phyloP scores from a whole-genome alignment of 1,140 invertebrate genomes.

The Euschistus heros region DNA sequence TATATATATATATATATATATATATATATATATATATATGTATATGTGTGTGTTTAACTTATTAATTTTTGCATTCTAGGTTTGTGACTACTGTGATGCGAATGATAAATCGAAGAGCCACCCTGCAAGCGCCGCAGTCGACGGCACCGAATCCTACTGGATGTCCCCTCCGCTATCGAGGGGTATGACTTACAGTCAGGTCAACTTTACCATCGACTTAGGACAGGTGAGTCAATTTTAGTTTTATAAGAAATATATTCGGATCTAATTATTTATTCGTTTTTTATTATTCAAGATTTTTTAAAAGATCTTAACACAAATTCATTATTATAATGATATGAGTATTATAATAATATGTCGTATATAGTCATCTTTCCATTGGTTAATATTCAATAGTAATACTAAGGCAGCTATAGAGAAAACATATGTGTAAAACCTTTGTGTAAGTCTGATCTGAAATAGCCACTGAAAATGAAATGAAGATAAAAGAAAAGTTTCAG shows the following conservation, averaged over 20 bases:
- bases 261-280: too few species aligned
- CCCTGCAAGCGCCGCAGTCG: constrained; percentile 82
- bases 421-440: too few species aligned
- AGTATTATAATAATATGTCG: too few species aligned
- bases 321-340: too few species aligned
- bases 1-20: constrained; percentile 1
- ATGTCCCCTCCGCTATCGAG: constrained; percentile 94
- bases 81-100: constrained; percentile 86
- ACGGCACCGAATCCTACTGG: constrained; percentile 94
- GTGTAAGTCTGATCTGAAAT: too few species aligned
- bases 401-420: too few species aligned
- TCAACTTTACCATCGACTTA: constrained; percentile 94
- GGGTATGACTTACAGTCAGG: constrained; percentile 91
- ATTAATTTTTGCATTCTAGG: constrained; percentile 45
- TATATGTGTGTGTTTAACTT: not conserved
- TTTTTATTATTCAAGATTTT: too few species aligned
- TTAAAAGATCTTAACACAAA: too few species aligned
- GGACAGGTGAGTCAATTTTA: constrained; percentile 60
- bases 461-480: too few species aligned
- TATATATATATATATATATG: not conserved
- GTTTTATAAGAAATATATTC: not conserved
- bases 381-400: too few species aligned
- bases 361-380: too few species aligned
- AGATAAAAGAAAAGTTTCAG: too few species aligned
- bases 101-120: constrained; percentile 62